A percentile compares a stretch with the other conserved stretches of the same genome.
phyloP scores from a whole-genome alignment of 2,888 invertebrate genomes.

The Temnothorax ravouxi region DNA sequence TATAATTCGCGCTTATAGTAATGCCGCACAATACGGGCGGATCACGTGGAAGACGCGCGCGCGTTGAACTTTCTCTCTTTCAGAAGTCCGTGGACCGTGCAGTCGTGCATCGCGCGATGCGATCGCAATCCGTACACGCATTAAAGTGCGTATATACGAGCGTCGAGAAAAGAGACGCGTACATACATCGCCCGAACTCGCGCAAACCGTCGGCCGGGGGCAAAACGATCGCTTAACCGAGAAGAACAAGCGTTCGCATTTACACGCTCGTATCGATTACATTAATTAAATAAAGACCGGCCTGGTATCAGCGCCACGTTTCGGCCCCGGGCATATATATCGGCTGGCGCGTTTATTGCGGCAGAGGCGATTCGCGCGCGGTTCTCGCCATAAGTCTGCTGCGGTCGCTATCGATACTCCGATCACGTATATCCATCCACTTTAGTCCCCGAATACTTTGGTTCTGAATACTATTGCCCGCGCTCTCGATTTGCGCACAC shows the following conservation, averaged over 20 bases:
- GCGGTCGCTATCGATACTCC: constrained; percentile 77
- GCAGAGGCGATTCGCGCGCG: constrained; percentile 69
- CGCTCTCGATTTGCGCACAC: constrained; percentile 56
- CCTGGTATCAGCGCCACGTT: constrained; percentile 65
- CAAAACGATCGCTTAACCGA: constrained; percentile 35
- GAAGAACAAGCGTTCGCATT: constrained; percentile 68
- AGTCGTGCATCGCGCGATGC: constrained; percentile 54
- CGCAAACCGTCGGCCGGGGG: constrained; percentile 38
- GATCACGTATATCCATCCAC: constrained; percentile 80
- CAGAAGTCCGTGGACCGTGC: constrained; percentile 56
- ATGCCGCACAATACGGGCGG: not conserved
- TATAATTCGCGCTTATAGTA: not conserved
- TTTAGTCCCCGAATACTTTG: constrained; percentile 72
- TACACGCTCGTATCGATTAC: constrained; percentile 76
- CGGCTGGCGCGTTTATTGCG: constrained; percentile 71
- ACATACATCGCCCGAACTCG: constrained; percentile 64
- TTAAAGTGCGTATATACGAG: constrained; percentile 11
- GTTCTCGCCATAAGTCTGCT: constrained; percentile 78
- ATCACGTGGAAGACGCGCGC: not conserved
- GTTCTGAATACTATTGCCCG: constrained; percentile 71
- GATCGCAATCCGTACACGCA: constrained; percentile 31
- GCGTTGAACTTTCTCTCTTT: constrained; percentile 66
- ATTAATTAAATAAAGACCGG: constrained; percentile 79
- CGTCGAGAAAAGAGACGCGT: constrained; percentile 60
- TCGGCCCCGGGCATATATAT: constrained; percentile 57